Base-by-base conservation (phyloP, 1,140 invertebrate species). In the Galendromus occidentalis region DNA sequence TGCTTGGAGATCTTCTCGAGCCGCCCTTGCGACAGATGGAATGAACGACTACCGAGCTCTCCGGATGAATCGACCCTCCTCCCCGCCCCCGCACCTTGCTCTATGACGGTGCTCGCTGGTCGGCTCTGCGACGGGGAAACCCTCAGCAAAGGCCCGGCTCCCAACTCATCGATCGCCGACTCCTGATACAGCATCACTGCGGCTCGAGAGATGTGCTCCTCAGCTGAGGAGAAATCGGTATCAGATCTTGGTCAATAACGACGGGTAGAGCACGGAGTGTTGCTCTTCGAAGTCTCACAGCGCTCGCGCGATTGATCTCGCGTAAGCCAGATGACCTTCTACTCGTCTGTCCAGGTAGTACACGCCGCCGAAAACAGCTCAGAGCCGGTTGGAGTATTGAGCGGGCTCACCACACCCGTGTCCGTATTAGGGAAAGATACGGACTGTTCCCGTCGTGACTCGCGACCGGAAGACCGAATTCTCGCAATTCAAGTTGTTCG, bases 401-500 rank as follows among this genome's bases (percentile, higher is more conserved):
- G 91, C 86, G 69, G 96, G 74, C 75, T 97, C 92, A n/a, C 91
- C 92, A 76, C 86, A 89, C 14, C 94, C 93, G 76, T 96, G 97
- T n/a, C n/a, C n/a, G n/a, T 81, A 95, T 85, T 17, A 92, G 88
- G 82, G 88, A 95, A 30, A 98, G 78, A 77, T 95, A 97, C 0
- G 94, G 92, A 28, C 91, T 94, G 74, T 94, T 93, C 20, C 91
- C 93, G 78, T n/a, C n/a, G n/a, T n/a, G n/a, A n/a, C n/a, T 92
- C 96, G 70, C 88, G 82, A 44, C 92, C 92, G 59, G 95, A 79
- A 71, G 91, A 82, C 72, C 83, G 82, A 9, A 81, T 87, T 82
- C 69, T 86, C 82, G 74, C 83, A 84, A 17, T 87, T 84, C 69
- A 88, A 80, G 74, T 87, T 89, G 25, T 84, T 83, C n/a, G 84